Base-by-base conservation (phyloP, 2,113 vertebrate genomes). In the Orientallactaga bullata region DNA sequence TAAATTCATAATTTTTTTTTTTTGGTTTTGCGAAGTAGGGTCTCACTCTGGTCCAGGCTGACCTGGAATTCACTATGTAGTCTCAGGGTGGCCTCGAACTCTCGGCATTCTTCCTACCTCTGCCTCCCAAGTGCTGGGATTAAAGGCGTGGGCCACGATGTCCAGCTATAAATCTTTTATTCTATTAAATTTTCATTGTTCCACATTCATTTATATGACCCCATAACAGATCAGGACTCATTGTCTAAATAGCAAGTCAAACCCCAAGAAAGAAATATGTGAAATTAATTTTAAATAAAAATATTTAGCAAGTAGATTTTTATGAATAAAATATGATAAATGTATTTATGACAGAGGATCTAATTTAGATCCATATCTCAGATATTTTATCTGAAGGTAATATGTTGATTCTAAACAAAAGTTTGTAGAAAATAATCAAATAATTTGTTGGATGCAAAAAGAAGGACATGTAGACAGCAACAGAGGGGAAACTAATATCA, bases 391-490 rank as follows among this genome's bases (percentile, higher is more conserved):
- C 12, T 86, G 37, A 86, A 77, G 26, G 5, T 47, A 51, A 7
- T 10, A 15, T 10, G 82, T 72, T 77, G 86, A 87, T 2, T 28
- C 47, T 37, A 91, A 73, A 72, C 1, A 55, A 32, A 35, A 58
- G n/a, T 42, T 76, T 37, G 7, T 39, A 60, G 3, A 37, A 73
- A n/a, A 2, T 13, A 51, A 39, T 60, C 35, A 51, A 21, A 69
- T 1, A 32, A 30, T 47, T 65, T 60, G 23, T 7, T 65, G 10
- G 5, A 47, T 47, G 42, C 8, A 12, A 3, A 8, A 32, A 37
- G 35, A 15, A 23, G 3, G 1, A 51, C 10, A 26, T 21, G 13
- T 18, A 26, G n/a, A n/a, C 2, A 26, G 6, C 9, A 3, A 15
- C 21, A 51, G 23, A 18, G 3, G 12, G 78, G 10, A 12, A 71